Evolutionary conservation across 2,888 invertebrate genomes (phyloP).

Genomic region (Tetropium fuscum): DNA sequence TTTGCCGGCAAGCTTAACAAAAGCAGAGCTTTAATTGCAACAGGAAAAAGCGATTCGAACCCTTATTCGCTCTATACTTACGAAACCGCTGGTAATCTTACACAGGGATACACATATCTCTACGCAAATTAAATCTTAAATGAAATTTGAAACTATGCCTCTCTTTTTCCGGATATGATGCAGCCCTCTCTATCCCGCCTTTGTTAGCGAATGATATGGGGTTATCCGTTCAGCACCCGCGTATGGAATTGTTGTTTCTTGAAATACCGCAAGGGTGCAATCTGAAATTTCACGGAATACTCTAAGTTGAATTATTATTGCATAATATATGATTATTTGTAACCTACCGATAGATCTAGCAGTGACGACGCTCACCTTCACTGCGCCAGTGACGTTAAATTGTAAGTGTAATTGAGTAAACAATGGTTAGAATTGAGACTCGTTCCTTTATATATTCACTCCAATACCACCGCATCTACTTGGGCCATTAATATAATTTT

Average conservation of each 20-base stretch:
- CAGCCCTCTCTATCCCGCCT: slow-evolving; percentile 5
- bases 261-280: too few species aligned
- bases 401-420: too few species aligned
- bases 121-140: slow-evolving; percentile 67
- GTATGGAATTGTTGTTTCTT: slow-evolving; percentile 13
- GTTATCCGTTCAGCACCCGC: not conserved
- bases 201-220: slow-evolving; percentile 1
- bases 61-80: slow-evolving; percentile 42
- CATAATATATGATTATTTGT: too few species aligned
- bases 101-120: slow-evolving; percentile 62
- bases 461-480: too few species aligned
- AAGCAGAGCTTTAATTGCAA: slow-evolving; percentile 63
- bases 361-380: too few species aligned
- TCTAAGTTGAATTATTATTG: too few species aligned
- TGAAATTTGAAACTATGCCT: slow-evolving; percentile 65
- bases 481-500: too few species aligned
- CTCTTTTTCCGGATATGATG: slow-evolving; percentile 48
- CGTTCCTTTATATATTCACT: too few species aligned
- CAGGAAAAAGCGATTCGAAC: slow-evolving; percentile 47
- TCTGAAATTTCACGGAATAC: too few species aligned
- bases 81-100: slow-evolving; percentile 50
- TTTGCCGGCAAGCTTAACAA: slow-evolving; percentile 63
- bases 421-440: too few species aligned
- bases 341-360: too few species aligned
- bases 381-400: too few species aligned